Conservation (phyloP, 2,113 vertebrate species). For the Muscicapa adusta region DNA sequence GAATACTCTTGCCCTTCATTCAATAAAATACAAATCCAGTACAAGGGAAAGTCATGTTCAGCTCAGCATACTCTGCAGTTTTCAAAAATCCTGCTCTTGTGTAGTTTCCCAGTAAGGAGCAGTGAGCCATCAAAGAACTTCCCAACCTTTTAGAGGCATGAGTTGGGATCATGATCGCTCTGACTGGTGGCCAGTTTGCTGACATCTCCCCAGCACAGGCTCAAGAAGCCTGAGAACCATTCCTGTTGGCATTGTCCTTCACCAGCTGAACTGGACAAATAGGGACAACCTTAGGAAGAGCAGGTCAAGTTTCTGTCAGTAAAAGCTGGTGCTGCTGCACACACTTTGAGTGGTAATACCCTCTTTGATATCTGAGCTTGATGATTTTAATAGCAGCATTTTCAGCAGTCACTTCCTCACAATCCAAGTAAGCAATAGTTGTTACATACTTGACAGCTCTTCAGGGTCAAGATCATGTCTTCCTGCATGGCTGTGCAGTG, state of each 20-base stretch:
- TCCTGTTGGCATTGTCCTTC: background rate
- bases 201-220: background rate
- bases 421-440: background rate
- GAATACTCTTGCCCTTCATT: background rate
- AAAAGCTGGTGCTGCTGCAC: background rate
- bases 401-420: background rate
- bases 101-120: background rate
- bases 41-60: background rate
- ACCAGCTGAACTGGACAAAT: background rate
- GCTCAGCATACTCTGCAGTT: background rate
- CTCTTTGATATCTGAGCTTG: background rate
- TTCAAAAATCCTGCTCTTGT: background rate
- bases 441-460: background rate
- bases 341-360: background rate
- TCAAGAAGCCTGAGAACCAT: background rate
- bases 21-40: background rate
- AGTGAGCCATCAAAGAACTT: background rate
- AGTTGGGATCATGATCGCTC: background rate
- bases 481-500: background rate
- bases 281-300: background rate
- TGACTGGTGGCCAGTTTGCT: background rate
- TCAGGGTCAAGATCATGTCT: background rate
- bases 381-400: background rate
- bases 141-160: accelerated
- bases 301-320: background rate